phyloP scores from a whole-genome alignment of 1,140 invertebrate species.

The Cyphomyrmex costatus region DNA sequence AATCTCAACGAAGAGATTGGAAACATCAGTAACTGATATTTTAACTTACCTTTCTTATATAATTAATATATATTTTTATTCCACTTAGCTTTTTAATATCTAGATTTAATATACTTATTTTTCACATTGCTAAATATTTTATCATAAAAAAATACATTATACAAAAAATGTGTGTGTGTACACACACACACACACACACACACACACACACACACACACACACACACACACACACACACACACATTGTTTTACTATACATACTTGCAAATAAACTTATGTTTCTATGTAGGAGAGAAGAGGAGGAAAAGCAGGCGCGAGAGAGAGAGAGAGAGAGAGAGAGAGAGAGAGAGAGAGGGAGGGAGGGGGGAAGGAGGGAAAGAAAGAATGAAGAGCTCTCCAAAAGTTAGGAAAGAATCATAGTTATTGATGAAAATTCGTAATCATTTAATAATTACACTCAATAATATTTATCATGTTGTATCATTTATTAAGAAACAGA shows the following conservation, averaged over 20 bases:
- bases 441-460: not conserved
- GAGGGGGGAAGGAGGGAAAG: no score
- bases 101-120: not conserved
- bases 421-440: not conserved
- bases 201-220: no score
- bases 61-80: slow-evolving; percentile 2
- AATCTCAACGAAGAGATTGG: slow-evolving; percentile 54
- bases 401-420: not conserved
- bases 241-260: not conserved
- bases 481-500: slow-evolving; percentile 41
- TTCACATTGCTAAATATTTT: slow-evolving; percentile 1
- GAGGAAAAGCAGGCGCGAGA: no score
- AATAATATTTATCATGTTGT: not conserved
- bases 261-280: not conserved
- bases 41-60: not conserved
- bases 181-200: no score
- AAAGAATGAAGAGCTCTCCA: not conserved
- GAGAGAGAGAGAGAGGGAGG: not conserved
- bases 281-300: not conserved
- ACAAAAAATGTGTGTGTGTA: no score
- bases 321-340: not conserved
- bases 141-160: not conserved
- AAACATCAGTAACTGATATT: not conserved
- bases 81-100: not conserved
- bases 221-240: no score